Evolutionary conservation across 2,113 vertebrate species (phyloP).

Genomic region (Lichenostomus cassidix): DNA sequence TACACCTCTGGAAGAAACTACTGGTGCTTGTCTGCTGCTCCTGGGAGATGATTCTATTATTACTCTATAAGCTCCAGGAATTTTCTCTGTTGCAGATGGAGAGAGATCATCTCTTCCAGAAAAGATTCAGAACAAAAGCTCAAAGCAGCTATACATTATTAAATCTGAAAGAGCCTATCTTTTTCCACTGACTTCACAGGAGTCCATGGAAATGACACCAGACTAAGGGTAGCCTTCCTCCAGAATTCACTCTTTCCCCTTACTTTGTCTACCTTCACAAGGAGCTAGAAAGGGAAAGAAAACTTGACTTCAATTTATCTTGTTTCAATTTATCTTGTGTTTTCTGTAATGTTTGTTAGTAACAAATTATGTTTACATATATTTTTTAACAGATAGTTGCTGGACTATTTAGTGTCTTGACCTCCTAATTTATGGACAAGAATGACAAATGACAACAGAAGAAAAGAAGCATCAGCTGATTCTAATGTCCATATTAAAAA

Average conservation of each 20-base stretch:
- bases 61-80: not conserved
- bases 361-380: not conserved
- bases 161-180: not conserved
- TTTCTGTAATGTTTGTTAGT: not conserved
- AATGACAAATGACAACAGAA: not conserved
- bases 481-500: not conserved
- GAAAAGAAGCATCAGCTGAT: not conserved
- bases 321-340: not conserved
- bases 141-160: not conserved
- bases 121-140: constrained; percentile 13
- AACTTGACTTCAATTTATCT: not conserved
- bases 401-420: not conserved
- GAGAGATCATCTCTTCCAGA: not conserved
- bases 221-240: not conserved
- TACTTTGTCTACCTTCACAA: not conserved
- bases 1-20: not conserved
- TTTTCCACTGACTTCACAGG: not conserved
- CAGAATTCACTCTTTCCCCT: not conserved
- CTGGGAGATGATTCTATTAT: not conserved
- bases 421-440: not conserved
- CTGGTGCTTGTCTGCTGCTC: not conserved
- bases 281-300: not conserved
- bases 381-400: not conserved
- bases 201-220: not conserved
- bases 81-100: not conserved